Conservation (phyloP, 2,113 vertebrate genomes). For the Helogale parvula region DNA sequence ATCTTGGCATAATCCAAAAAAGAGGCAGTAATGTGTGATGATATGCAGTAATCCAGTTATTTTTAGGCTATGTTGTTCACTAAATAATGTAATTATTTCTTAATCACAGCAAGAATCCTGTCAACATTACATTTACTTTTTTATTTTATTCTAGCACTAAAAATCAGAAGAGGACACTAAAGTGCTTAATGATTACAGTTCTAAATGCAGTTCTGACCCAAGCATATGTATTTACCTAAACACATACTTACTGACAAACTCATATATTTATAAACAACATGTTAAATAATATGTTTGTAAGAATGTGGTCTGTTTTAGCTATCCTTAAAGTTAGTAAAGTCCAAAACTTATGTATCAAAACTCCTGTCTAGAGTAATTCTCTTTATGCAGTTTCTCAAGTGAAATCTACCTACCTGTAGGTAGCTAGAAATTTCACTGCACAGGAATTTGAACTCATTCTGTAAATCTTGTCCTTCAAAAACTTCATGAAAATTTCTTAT, state of each 20-base stretch:
- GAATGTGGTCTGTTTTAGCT: not conserved
- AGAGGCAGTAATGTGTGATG: not conserved
- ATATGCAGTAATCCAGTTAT: not conserved
- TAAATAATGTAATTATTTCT: not conserved
- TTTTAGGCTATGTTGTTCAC: not conserved
- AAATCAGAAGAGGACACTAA: not conserved
- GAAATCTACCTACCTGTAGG: not conserved
- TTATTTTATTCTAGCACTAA: not conserved
- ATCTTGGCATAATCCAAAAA: not conserved
- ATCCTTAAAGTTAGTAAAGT: not conserved
- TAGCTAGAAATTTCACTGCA: not conserved
- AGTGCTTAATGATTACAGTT: not conserved
- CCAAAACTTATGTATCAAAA: not conserved
- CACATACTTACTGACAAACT: not conserved
- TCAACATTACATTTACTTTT: not conserved
- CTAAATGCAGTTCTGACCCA: not conserved
- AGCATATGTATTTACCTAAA: not conserved
- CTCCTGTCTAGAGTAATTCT: not conserved
- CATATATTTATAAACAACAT: not conserved
- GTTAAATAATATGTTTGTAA: not conserved
- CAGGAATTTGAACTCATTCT: not conserved
- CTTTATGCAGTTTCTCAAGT: not conserved
- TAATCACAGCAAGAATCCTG: not conserved
- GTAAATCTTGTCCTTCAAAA: not conserved
- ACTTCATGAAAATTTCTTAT: not conserved